Evolutionary conservation across 2,888 invertebrate species (phyloP).

Genomic region (Trichogramma dendrolimi): DNA sequence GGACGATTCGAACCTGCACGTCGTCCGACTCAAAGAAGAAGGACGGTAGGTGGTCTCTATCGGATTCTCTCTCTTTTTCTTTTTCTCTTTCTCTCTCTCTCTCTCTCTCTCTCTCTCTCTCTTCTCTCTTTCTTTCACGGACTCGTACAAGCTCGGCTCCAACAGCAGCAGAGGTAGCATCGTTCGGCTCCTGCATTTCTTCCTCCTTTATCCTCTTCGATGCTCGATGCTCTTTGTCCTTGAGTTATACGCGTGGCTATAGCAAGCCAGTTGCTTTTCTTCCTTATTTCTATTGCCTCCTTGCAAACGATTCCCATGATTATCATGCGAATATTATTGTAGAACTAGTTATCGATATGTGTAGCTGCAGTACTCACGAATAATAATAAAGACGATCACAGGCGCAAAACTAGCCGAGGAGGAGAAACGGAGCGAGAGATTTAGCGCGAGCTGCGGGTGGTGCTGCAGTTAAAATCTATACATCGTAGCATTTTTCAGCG

Average conservation of each 20-base stretch:
- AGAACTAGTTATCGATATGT: neutral
- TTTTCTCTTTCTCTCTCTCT: slow-evolving; percentile 27
- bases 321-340: neutral
- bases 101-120: slow-evolving; percentile 10
- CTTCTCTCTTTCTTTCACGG: slow-evolving; percentile 15
- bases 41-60: slow-evolving; percentile 51
- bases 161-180: neutral
- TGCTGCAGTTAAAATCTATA: slow-evolving; percentile 18
- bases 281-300: neutral
- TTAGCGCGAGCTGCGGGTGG: slow-evolving; percentile 18
- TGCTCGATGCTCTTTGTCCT: too few relatives aligned
- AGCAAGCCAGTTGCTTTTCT: neutral
- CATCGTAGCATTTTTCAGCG: too few relatives aligned
- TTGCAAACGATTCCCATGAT: slow-evolving; percentile 2
- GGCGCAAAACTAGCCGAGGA: neutral
- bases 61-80: slow-evolving; percentile 36
- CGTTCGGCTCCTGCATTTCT: slow-evolving; percentile 1
- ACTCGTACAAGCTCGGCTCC: neutral
- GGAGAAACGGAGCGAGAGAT: neutral
- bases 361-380: too few relatives aligned
- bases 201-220: neutral
- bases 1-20: neutral
- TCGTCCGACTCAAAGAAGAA: slow-evolving; percentile 48
- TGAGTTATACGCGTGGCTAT: too few relatives aligned
- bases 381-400: neutral